phyloP scores from a whole-genome alignment of 92 coral and sea anemone genomes.

The Porites lobata region DNA sequence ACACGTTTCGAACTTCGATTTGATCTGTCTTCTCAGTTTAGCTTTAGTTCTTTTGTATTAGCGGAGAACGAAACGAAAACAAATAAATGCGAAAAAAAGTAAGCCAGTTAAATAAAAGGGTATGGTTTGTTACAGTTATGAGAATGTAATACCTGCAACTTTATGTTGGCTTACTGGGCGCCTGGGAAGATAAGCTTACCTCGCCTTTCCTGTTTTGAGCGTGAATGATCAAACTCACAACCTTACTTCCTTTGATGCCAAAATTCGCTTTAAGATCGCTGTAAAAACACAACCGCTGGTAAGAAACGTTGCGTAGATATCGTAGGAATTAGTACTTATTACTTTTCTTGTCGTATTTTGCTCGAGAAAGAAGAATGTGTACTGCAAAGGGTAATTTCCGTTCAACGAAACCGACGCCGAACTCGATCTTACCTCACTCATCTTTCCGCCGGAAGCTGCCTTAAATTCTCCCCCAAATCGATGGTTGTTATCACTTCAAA shows the following conservation, averaged over 20 bases:
- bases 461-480: constrained; percentile 19
- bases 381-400: constrained; percentile 32
- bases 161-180: background rate
- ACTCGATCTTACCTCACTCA: constrained; percentile 49
- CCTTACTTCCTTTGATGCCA: constrained; percentile 31
- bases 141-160: constrained; percentile 39
- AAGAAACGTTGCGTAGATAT: background rate
- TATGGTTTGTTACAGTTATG: background rate
- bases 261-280: constrained; percentile 12
- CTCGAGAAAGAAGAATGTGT: background rate
- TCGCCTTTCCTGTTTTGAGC: constrained; percentile 27
- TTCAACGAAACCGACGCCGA: constrained; percentile 34
- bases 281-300: constrained; percentile 13
- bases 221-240: background rate
- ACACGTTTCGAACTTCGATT: constrained; percentile 2
- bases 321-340: background rate
- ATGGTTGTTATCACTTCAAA: constrained; percentile 27
- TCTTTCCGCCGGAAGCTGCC: constrained; percentile 83
- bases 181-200: constrained; percentile 19
- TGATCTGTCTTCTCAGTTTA: background rate
- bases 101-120: background rate
- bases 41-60: background rate
- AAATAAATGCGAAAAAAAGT: background rate
- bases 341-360: background rate
- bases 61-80: background rate